These are phyloP conservation scores for Nephotettix cincticeps DNA, from an alignment of 1,140 invertebrate genomes.

Conservation along the genomic window DNA sequence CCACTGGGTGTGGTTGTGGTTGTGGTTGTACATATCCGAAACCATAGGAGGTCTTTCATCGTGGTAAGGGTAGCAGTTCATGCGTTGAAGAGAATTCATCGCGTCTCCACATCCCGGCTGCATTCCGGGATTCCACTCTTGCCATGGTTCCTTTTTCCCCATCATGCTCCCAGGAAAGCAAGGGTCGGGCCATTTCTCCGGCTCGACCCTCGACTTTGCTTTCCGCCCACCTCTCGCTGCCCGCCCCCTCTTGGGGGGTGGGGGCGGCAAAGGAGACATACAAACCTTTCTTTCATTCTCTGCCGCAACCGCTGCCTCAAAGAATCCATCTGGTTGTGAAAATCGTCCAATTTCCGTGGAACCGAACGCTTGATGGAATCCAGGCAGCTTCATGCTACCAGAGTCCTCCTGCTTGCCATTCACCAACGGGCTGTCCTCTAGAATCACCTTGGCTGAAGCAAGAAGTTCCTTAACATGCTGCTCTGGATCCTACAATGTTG, in stretches of 20 bases:
- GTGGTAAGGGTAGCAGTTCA: conserved; percentile 14
- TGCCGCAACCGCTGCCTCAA: conserved; percentile 37
- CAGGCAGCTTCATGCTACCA: conserved; percentile 56
- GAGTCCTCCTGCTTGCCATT: not conserved
- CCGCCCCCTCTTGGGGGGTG: conserved; percentile 1
- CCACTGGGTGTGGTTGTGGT: conserved; percentile 32
- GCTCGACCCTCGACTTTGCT: not conserved
- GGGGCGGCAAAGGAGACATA: conserved; percentile 26
- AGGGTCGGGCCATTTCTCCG: conserved; percentile 17
- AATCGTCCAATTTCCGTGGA: conserved; percentile 75
- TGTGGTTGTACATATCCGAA: conserved; percentile 24
- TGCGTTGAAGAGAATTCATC: not conserved
- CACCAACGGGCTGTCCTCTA: not conserved
- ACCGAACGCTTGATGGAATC: conserved; percentile 74
- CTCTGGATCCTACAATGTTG: not conserved
- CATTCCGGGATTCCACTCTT: conserved; percentile 25
- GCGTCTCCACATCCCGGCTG: conserved; percentile 22
- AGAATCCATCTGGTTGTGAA: conserved; percentile 54
- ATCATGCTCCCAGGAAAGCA: conserved; percentile 17
- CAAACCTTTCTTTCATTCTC: conserved; percentile 31
- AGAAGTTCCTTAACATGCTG: not conserved
- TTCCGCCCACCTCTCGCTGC: not conserved
- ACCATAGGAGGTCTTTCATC: conserved; percentile 21
- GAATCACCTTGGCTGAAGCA: not conserved
- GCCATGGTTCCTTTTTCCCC: conserved; percentile 15